Percentiles rank a stretch among this genome's conserved stretches.
Evolutionary conservation across 2,113 vertebrate genomes (phyloP).

Genomic region (Zosterops lateralis): DNA sequence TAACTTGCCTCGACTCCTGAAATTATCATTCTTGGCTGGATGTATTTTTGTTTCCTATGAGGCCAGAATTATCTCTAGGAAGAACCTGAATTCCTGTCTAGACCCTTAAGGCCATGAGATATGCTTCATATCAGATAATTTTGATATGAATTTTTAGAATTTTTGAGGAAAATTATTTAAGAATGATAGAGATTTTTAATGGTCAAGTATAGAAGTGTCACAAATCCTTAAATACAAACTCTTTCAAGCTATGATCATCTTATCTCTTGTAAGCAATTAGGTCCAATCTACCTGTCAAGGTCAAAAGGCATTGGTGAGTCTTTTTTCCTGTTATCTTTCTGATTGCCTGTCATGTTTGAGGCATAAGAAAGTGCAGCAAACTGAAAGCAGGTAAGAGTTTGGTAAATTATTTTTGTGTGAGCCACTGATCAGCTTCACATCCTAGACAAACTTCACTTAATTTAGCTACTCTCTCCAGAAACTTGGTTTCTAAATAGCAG

Average conservation of each 20-base stretch:
- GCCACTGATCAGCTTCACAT: not conserved
- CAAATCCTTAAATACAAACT: not conserved
- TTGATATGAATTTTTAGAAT: not conserved
- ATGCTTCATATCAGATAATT: not conserved
- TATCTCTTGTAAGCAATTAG: not conserved
- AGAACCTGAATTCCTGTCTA: not conserved
- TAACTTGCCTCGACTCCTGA: not conserved
- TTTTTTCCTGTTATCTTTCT: not conserved
- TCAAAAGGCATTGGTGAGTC: not conserved
- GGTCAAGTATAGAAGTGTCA: not conserved
- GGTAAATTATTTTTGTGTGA: not conserved
- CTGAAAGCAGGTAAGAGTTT: not conserved
- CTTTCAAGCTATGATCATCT: not conserved
- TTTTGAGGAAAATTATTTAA: not conserved
- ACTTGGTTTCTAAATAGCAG: not conserved
- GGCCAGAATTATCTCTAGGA: not conserved
- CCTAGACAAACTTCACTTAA: not conserved
- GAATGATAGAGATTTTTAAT: not conserved
- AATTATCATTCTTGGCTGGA: not conserved
- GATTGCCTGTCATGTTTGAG: not conserved
- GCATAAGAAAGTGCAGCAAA: not conserved
- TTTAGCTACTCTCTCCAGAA: not conserved
- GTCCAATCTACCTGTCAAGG: not conserved
- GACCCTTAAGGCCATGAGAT: not conserved
- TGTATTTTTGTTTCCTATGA: not conserved